phyloP scores from a whole-genome alignment of 2,113 vertebrate species.

The Leuciscus idus region DNA sequence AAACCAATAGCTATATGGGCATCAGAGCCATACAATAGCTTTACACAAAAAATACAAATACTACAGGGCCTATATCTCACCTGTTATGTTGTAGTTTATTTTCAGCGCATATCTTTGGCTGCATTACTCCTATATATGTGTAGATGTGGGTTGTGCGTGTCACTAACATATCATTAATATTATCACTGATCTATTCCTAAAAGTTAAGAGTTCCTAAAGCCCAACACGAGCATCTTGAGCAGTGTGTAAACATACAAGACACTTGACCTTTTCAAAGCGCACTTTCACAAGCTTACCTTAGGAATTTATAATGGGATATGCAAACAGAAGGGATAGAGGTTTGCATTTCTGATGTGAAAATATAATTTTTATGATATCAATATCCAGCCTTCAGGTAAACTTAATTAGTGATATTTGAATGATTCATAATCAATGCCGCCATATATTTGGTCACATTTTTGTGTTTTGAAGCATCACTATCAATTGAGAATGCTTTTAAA shows the following conservation, averaged over 20 bases:
- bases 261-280: constrained; percentile 9
- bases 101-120: background rate
- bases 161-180: background rate
- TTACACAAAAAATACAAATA: background rate
- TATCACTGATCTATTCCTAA: background rate
- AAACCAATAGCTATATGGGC: background rate
- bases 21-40: background rate
- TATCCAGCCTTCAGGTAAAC: background rate
- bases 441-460: background rate
- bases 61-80: background rate
- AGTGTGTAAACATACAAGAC: background rate
- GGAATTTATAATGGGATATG: background rate
- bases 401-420: background rate
- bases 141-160: background rate
- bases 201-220: background rate
- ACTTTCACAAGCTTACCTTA: background rate
- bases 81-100: background rate
- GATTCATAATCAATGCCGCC: background rate
- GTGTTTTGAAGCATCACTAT: background rate
- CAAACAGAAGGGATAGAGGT: too few relatives aligned
- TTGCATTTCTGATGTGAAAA: background rate
- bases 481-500: background rate
- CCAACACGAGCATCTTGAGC: background rate
- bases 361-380: background rate
- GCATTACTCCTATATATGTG: background rate